Conservation (phyloP, 2,797 vertebrate genomes). For the Gymnoscopelus braueri region DNA sequence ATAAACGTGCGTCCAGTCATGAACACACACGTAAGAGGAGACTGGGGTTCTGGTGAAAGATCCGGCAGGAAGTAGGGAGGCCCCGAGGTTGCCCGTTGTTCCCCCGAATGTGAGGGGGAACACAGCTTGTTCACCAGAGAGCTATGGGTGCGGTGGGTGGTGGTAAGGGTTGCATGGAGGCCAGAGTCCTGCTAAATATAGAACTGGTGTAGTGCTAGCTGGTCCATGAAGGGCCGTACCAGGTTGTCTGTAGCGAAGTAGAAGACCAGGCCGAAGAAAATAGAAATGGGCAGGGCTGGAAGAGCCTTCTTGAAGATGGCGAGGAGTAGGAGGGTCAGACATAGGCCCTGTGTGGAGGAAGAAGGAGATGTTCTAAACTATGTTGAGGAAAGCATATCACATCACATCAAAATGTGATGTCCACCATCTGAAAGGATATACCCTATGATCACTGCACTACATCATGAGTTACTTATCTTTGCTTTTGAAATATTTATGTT, state of each 20-base stretch:
- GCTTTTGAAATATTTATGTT: no score
- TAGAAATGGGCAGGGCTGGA: slow-evolving; percentile 97
- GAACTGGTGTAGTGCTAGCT: slow-evolving; percentile 95
- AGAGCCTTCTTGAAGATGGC: slow-evolving; percentile 99
- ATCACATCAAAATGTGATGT: no score
- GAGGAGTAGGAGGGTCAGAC: slow-evolving; percentile 95
- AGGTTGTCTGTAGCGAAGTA: slow-evolving; percentile 99
- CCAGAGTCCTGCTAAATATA: slow-evolving; percentile 89
- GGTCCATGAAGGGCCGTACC: slow-evolving; percentile 98
- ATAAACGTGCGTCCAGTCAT: slow-evolving; percentile 49
- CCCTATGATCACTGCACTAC: no score
- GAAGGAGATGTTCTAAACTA: background rate
- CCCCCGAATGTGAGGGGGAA: slow-evolving; percentile 41
- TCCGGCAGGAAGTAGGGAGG: slow-evolving; percentile 6
- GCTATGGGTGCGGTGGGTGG: slow-evolving; percentile 28
- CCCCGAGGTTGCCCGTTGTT: slow-evolving; percentile 45
- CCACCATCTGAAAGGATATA: no score
- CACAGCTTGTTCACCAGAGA: slow-evolving; percentile 52
- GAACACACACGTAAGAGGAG: slow-evolving; percentile 51
- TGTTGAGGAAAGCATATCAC: no score
- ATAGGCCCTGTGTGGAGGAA: slow-evolving; percentile 87
- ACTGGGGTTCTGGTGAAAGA: slow-evolving; percentile 5
- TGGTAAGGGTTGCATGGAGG: slow-evolving; percentile 13
- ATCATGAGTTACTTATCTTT: no score
- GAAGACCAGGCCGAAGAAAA: slow-evolving; percentile 97